Conservation (phyloP, 2,888 invertebrate genomes). For the Dryococelus australis region DNA sequence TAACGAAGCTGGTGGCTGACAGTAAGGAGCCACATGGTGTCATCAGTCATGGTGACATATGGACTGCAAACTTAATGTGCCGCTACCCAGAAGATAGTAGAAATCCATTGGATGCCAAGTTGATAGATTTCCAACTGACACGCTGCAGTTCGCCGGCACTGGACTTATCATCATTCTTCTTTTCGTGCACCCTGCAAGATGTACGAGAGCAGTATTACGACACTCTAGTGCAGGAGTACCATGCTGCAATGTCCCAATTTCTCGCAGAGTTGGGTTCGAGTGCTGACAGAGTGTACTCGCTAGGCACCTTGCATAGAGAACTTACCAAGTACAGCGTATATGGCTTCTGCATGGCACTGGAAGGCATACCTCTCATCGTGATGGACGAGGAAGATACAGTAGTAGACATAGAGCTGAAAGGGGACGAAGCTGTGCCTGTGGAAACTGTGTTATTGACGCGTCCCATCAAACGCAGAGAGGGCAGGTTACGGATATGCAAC, state of each 20-base stretch:
- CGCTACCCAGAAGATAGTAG: constrained; percentile 53
- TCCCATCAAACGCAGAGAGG: constrained; percentile 67
- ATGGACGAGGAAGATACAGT: constrained; percentile 65
- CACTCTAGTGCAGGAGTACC: constrained; percentile 60
- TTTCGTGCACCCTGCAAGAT: constrained; percentile 56
- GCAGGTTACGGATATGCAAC: constrained; percentile 68
- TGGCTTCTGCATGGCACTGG: constrained; percentile 68
- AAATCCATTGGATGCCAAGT: constrained; percentile 61
- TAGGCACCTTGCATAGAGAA: constrained; percentile 63
- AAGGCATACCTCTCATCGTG: constrained; percentile 66
- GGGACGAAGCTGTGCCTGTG: constrained; percentile 64
- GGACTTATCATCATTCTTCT: constrained; percentile 35
- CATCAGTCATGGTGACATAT: constrained; percentile 75
- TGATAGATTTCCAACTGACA: constrained; percentile 76
- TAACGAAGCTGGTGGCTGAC: constrained; percentile 58
- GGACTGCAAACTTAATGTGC: constrained; percentile 77
- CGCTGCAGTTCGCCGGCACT: constrained; percentile 53
- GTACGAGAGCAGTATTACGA: constrained; percentile 67
- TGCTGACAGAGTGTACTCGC: constrained; percentile 63
- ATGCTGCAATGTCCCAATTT: constrained; percentile 58
- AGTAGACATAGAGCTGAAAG: constrained; percentile 65
- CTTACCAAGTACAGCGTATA: constrained; percentile 65
- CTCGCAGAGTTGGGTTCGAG: constrained; percentile 68
- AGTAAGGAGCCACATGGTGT: constrained; percentile 58
- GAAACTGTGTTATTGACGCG: constrained; percentile 70